Evolutionary conservation across 2,797 vertebrate genomes (phyloP).

Genomic region (Peromyscus eremicus): DNA sequence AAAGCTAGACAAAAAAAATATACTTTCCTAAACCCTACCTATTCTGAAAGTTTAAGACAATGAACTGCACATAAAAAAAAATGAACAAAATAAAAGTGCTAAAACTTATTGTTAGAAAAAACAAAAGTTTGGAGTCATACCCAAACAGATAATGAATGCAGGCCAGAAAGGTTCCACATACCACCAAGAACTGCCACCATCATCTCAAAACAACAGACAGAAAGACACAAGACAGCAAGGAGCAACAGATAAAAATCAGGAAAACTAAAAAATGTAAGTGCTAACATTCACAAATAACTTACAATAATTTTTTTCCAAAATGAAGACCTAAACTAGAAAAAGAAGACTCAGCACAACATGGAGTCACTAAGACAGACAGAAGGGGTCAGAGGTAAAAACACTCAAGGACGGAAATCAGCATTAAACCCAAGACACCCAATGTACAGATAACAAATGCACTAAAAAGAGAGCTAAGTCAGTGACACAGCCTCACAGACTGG

Average conservation of each 20-base stretch:
- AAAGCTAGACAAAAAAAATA: neutral
- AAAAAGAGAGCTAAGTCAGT: neutral
- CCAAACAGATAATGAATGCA: neutral
- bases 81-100: neutral
- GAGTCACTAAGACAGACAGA: neutral
- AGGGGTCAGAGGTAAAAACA: neutral
- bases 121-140: neutral
- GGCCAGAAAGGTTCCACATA: slow-evolving; percentile 3
- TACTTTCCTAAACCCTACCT: neutral
- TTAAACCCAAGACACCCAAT: neutral
- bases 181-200: neutral
- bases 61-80: slow-evolving; percentile 6
- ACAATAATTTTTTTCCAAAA: neutral
- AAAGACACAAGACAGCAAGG: neutral
- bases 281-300: neutral
- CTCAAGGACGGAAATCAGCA: neutral
- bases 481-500: neutral
- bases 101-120: slow-evolving; percentile 5
- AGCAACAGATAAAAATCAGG: neutral
- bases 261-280: neutral
- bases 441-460: neutral
- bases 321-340: slow-evolving; percentile 10
- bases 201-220: neutral
- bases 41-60: slow-evolving; percentile 35
- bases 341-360: neutral